Base-by-base conservation (phyloP, 2,113 vertebrate genomes). In the Odobenus rosmarus region DNA sequence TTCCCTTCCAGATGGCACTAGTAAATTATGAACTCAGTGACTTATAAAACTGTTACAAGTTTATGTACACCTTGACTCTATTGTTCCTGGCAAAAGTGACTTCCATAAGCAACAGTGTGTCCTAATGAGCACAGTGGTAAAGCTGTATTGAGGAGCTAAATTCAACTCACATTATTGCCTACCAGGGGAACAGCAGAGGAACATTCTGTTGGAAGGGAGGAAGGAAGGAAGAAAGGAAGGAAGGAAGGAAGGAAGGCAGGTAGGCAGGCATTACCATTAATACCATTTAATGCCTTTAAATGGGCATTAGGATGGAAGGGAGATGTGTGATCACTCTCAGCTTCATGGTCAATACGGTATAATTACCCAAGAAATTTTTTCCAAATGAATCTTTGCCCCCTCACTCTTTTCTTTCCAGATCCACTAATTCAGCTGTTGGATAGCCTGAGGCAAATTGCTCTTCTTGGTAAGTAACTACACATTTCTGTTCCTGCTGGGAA, bases 401-500 rank as follows among this genome's bases (percentile, higher is more conserved):
- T 83, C 7, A 0, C 16, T 97, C 79, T 89, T 96, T 97, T 94
- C 49, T 90, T 95, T 92, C 31, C 81, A 36, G 79, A 93, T n/a
- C 21, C 23, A 88, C 64, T 98, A 92, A 72, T 80, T 93, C 88
- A 89, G 80, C 79, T 83, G 23, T 97, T 97, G 97, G 97, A 96
- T 83, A 97, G 80, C 90, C 97, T 91, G 64, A 84, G 97, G 94
- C 90, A 98, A 98, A 97, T 15, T 96, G 89, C 1, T 9, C 36
- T 84, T 95, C 62, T 98, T 97, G 87, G 82, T 96, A 98, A 98
- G 92, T 92, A 93, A 74, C 97, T 97, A 95, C 61, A 93, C 83
- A 95, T 31, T 84, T 89, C 88, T 85, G 64, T 89, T 97, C 97
- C 98, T 98, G 95, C 96, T 97, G 96, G 95, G 97, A 97, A 98